Evolutionary conservation across 2,113 vertebrate species (phyloP).

Genomic region (Phalacrocorax aristotelis): DNA sequence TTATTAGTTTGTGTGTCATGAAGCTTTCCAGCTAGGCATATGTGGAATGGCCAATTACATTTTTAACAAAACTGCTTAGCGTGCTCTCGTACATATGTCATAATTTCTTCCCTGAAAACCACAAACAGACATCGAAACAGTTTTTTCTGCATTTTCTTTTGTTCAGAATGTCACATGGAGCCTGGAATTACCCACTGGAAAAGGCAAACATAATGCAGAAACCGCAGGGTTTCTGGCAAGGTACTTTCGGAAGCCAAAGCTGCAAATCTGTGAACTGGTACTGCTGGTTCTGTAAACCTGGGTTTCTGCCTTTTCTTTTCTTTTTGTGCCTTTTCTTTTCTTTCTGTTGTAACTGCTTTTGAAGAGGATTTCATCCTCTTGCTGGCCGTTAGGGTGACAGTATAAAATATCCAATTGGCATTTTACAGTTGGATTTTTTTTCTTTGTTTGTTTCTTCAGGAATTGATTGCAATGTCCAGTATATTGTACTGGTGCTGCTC

Average conservation of each 20-base stretch:
- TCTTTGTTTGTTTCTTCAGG: not conserved
- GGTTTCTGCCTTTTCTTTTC: not conserved
- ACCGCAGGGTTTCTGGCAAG: conserved; percentile 4
- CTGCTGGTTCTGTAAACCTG: not conserved
- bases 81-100: not conserved
- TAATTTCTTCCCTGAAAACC: conserved; percentile 2
- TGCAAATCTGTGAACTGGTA: not conserved
- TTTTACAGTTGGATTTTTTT: not conserved
- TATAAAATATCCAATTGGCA: not conserved
- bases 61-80: not conserved
- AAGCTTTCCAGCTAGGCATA: not conserved
- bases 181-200: not conserved
- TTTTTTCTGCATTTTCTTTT: not conserved
- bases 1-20: not conserved
- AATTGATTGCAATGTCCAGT: not conserved
- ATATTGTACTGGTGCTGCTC: not conserved
- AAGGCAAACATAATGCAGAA: conserved; percentile 21
- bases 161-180: not conserved
- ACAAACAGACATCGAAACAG: not conserved
- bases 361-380: not conserved
- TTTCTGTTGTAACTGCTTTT: not conserved
- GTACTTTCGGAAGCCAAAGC: not conserved
- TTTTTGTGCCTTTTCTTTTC: not conserved
- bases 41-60: not conserved
- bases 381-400: not conserved